phyloP scores from a whole-genome alignment of 2,888 invertebrate genomes.

The Erebia palarica region DNA sequence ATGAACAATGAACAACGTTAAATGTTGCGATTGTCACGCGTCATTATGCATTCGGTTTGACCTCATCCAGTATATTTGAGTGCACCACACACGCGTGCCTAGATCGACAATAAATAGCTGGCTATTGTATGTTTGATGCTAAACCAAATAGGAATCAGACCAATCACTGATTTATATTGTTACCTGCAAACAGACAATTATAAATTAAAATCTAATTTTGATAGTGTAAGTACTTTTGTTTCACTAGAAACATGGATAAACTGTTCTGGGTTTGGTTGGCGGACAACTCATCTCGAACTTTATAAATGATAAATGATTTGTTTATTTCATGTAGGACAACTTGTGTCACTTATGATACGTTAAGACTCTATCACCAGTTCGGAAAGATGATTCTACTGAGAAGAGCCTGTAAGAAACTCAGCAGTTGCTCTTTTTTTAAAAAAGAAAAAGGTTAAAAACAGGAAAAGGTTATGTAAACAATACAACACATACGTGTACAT shows the following conservation, averaged over 20 bases:
- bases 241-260: background rate
- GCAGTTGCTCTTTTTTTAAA: no score
- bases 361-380: no score
- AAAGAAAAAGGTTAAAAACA: no score
- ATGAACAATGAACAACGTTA: constrained; percentile 11
- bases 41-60: constrained; percentile 8
- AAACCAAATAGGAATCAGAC: background rate
- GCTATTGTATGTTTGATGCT: background rate
- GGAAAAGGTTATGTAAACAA: no score
- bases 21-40: constrained; percentile 9
- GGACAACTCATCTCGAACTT: no score
- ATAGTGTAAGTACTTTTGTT: background rate
- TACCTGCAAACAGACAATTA: background rate
- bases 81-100: background rate
- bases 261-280: no score
- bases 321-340: no score
- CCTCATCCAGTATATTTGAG: background rate
- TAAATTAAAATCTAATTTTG: background rate
- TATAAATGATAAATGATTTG: no score
- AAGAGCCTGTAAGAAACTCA: no score
- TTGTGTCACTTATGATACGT: no score
- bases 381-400: no score
- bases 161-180: background rate
- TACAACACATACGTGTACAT: no score
- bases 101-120: background rate